Conservation (phyloP, 2,113 vertebrate genomes). For the Illadopsis cleaveri region DNA sequence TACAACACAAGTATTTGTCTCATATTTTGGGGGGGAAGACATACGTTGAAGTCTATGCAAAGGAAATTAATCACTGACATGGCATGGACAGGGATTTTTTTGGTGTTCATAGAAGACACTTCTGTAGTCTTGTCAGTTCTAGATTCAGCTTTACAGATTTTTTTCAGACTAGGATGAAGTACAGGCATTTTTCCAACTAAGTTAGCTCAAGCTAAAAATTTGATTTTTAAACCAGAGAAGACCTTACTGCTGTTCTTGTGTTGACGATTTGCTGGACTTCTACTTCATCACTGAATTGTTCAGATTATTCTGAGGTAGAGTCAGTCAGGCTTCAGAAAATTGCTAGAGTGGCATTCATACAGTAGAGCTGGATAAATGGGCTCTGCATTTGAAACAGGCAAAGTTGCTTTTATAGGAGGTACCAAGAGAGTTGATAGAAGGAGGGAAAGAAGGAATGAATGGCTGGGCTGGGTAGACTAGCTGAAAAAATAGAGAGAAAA, state of each 20-base stretch:
- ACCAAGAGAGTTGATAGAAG: background rate
- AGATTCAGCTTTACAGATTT: background rate
- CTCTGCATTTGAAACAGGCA: background rate
- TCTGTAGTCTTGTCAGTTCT: background rate
- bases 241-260: background rate
- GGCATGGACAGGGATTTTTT: background rate
- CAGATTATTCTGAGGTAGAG: background rate
- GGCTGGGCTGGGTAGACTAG: background rate
- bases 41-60: background rate
- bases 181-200: background rate
- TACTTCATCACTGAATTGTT: background rate
- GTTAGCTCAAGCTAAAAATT: background rate
- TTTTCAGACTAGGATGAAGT: background rate
- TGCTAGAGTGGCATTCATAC: background rate
- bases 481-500: background rate
- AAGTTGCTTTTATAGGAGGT: background rate
- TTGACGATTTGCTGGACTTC: background rate
- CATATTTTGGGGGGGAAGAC: background rate
- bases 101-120: background rate
- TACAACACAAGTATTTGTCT: background rate
- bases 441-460: background rate
- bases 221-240: background rate
- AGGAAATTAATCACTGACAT: background rate
- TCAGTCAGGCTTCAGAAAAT: background rate
- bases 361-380: background rate